These are phyloP conservation scores for Sitta europaea DNA, from an alignment of 2,113 vertebrate species.

Conservation along the genomic window DNA sequence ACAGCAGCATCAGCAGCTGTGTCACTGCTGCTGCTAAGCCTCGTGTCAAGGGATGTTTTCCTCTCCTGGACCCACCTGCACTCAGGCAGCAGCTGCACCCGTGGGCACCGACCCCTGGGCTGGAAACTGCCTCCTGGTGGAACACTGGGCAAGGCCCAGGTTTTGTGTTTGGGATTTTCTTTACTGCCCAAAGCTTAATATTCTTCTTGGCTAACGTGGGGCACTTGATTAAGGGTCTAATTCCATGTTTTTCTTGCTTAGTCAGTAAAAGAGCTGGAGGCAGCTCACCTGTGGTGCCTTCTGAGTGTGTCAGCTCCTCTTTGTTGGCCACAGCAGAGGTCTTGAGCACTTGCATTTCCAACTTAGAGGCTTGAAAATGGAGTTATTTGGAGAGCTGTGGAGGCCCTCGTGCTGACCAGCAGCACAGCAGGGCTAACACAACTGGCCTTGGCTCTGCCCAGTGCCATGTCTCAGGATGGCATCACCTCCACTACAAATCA, in stretches of 20 bases:
- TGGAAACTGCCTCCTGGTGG: neutral
- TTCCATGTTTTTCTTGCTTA: neutral
- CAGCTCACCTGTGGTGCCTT: accelerated
- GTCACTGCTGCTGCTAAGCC: neutral
- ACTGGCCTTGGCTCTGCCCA: neutral
- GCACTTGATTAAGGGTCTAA: neutral
- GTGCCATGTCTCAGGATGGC: accelerated
- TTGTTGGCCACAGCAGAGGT: neutral
- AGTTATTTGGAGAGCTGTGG: neutral
- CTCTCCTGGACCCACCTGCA: neutral
- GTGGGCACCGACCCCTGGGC: neutral
- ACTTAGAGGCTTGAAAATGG: neutral
- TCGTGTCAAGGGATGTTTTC: neutral
- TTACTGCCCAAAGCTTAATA: neutral
- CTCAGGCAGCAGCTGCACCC: neutral
- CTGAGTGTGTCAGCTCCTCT: accelerated
- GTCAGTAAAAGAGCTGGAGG: neutral
- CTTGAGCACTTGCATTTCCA: neutral
- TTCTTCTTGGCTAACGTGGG: neutral
- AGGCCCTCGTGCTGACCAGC: neutral
- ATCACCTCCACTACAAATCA: accelerated
- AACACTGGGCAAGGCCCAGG: neutral
- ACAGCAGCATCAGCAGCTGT: neutral
- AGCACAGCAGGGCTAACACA: neutral
- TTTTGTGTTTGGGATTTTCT: neutral